Conservation (phyloP, 1,140 invertebrate species). For the Penaeus vannamei region DNA sequence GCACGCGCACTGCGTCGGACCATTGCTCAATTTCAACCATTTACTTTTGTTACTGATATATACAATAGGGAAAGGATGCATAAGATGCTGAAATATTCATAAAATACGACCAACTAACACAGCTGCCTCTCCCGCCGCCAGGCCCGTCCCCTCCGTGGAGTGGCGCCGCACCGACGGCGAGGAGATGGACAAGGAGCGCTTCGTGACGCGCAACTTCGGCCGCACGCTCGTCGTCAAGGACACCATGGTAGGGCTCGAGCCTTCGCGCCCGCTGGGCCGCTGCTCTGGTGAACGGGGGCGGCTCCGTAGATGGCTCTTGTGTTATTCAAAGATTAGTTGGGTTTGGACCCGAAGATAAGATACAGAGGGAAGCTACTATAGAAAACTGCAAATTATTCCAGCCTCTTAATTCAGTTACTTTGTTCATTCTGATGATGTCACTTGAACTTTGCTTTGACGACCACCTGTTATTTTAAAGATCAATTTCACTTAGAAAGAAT, state of each 20-base stretch:
- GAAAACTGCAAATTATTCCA: no score
- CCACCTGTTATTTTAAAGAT: no score
- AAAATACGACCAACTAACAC: neutral
- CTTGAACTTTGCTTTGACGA: no score
- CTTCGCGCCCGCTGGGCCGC: neutral
- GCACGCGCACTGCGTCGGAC: neutral
- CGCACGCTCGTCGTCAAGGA: conserved; percentile 54
- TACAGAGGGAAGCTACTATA: no score
- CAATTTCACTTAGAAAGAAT: no score
- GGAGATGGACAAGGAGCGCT: neutral
- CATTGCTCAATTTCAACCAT: no score
- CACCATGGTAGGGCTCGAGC: conserved; percentile 43
- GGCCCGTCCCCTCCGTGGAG: conserved; percentile 50
- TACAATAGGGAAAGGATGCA: neutral
- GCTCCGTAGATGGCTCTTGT: neutral
- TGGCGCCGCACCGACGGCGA: conserved; percentile 49
- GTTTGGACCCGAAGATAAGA: no score
- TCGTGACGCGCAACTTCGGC: conserved; percentile 50
- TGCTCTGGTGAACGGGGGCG: neutral
- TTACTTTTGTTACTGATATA: neutral
- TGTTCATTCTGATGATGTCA: no score
- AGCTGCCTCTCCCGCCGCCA: neutral
- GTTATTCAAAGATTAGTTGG: neutral
- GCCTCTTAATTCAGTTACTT: no score
- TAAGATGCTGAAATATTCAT: neutral